These are phyloP conservation scores for Anodontia alba DNA, from an alignment of 2,888 invertebrate genomes.

Conservation along the genomic window DNA sequence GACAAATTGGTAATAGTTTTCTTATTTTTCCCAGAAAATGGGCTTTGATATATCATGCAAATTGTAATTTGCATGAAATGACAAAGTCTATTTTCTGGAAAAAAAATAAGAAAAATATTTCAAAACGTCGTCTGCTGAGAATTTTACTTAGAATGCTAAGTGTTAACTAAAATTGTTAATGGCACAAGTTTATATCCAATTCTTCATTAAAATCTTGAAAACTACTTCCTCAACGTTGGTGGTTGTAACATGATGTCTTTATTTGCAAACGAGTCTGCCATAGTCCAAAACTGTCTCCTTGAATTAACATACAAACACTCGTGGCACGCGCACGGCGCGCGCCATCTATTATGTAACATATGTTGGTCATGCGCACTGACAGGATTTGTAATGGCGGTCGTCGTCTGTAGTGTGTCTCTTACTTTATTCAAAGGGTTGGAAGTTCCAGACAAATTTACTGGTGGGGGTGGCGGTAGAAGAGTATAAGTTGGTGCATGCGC, in stretches of 20 bases:
- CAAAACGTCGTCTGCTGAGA: too few species aligned
- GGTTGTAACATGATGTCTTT: slow-evolving; percentile 36
- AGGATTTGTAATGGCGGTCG: slow-evolving; percentile 33
- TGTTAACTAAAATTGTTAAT: too few species aligned
- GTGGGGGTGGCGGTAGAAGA: slow-evolving; percentile 27
- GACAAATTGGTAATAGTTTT: too few species aligned
- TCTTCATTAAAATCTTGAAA: background rate
- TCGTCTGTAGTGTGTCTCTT: slow-evolving; percentile 36
- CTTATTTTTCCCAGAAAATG: too few species aligned
- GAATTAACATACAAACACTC: slow-evolving; percentile 68
- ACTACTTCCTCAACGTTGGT: slow-evolving; percentile 12
- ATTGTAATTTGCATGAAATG: too few species aligned
- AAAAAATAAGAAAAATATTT: too few species aligned
- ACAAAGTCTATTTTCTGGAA: too few species aligned
- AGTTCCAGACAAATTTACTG: slow-evolving; percentile 24
- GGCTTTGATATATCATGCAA: too few species aligned
- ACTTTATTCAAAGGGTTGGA: slow-evolving; percentile 19
- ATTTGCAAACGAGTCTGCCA: slow-evolving; percentile 49
- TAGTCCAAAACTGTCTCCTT: slow-evolving; percentile 38
- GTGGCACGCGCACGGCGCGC: slow-evolving; percentile 72
- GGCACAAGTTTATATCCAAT: slow-evolving; percentile 13
- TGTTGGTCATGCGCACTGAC: slow-evolving; percentile 64
- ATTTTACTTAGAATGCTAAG: too few species aligned
- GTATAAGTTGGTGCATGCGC: slow-evolving; percentile 23
- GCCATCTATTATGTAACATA: slow-evolving; percentile 68